Conservation (phyloP, 1,140 invertebrate species). For the Ceratina japonica region DNA sequence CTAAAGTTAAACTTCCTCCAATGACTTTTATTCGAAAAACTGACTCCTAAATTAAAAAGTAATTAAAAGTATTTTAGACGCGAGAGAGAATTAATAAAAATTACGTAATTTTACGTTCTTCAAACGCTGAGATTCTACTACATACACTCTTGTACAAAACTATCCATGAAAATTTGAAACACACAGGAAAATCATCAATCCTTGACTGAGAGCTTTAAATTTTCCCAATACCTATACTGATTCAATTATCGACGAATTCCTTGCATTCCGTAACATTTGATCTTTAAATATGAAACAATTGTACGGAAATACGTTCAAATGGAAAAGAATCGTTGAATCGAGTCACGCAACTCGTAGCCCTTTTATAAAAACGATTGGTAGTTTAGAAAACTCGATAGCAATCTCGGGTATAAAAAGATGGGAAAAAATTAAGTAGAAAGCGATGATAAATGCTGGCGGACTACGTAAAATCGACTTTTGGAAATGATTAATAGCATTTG, state of each 20-base stretch:
- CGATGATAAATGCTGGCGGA: background rate
- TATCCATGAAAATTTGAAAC: background rate
- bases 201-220: background rate
- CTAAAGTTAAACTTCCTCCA: background rate
- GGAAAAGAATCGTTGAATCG: slow-evolving; percentile 9
- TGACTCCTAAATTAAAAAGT: background rate
- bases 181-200: background rate
- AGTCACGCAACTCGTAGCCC: slow-evolving; percentile 13
- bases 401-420: slow-evolving; percentile 9
- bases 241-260: background rate
- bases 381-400: background rate
- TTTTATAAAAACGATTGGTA: slow-evolving; percentile 5
- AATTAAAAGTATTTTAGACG: slow-evolving; percentile 4
- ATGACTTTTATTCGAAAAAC: background rate
- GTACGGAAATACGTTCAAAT: background rate
- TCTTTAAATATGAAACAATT: background rate
- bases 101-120: slow-evolving; percentile 1
- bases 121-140: slow-evolving; percentile 16
- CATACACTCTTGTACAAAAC: background rate
- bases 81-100: slow-evolving; percentile 58
- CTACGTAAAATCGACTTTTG: background rate
- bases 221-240: background rate
- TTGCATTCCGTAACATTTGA: background rate
- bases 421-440: slow-evolving; percentile 5
- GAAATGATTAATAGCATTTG: slow-evolving; percentile 23